Percentiles rank a stretch among this genome's conserved stretches.
Evolutionary conservation across 2,113 vertebrate species (phyloP).

Genomic region (Serilophus lunatus): DNA sequence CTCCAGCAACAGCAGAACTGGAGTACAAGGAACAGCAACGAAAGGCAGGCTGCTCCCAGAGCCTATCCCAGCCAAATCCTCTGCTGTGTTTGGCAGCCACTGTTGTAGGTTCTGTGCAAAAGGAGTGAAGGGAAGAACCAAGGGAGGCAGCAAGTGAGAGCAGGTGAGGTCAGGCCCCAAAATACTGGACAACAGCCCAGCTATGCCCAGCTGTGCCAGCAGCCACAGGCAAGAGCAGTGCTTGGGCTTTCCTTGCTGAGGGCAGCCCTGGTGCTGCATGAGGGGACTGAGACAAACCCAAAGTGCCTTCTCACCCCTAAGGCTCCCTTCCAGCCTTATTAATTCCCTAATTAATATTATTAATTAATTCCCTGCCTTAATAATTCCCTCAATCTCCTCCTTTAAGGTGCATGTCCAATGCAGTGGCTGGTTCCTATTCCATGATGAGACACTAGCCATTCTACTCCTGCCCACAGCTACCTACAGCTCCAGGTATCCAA

Average conservation of each 20-base stretch:
- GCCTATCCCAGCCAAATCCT: background rate
- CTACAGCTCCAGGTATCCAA: background rate
- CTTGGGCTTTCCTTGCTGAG: background rate
- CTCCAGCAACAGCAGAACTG: background rate
- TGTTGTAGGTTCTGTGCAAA: background rate
- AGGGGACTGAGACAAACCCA: background rate
- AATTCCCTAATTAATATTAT: background rate
- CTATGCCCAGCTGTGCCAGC: background rate
- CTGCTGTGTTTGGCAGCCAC: background rate
- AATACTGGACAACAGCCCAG: background rate
- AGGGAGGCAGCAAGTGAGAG: background rate
- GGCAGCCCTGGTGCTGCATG: background rate
- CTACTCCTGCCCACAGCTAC: background rate
- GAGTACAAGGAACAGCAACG: background rate
- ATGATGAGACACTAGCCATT: rapidly evolving
- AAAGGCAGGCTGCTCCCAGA: background rate
- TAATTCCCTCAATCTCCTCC: background rate
- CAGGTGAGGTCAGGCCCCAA: background rate
- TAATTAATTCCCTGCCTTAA: no score
- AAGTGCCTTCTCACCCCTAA: background rate
- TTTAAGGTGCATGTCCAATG: rapidly evolving
- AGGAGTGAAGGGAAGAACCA: background rate
- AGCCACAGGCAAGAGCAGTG: background rate
- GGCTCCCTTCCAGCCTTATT: background rate
- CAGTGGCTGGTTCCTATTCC: rapidly evolving